Evolutionary conservation across 2,113 vertebrate genomes (phyloP), one percentile per base, ranked within the genome.

Genomic region (Chloroceryle aenea): DNA sequence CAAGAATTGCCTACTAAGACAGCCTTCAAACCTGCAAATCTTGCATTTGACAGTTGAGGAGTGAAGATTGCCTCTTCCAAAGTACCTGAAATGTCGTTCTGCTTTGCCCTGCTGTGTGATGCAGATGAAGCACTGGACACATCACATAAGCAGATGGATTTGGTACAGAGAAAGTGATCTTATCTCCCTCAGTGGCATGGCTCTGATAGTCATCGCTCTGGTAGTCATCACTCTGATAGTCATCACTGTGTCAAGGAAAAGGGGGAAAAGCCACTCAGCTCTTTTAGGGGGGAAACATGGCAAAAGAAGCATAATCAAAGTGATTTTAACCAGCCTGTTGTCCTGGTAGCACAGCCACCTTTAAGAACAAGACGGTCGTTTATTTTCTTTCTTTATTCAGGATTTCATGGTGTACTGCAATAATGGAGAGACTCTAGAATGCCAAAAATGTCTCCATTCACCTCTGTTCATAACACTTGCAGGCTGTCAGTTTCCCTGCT

Each of bases 171-270:
- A 52, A 68, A 72, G 27, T 27, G 9, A 73, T 14, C 20, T 82
- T 21, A 27, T 16, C 22, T 55, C 19, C 59, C 21, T 55, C 1
- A 0, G 23, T 1, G 3, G 12, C 22, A 38, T 14, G 16, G 14
- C 22, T 42, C 18, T 77, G 27, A 12, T 14, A 21, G 14, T 36
- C 21, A 36, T 23, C 43, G 9, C 5, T 2, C n/a, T n/a, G n/a
- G n/a, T n/a, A n/a, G n/a, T n/a, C n/a, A n/a, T n/a, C 1, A 5
- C 22, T 42, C 18, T 77, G 27, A 12, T 14, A 21, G 14, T 36
- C 21, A 36, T 23, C 43, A 11, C 5, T 2, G 1, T 12, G 25
- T 4, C n/a, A 55, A 22, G 11, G 45, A 86, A 30, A 30, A 53
- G 26, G 9, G 15, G 20, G 36, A 53, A 56, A 32, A 43, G 8